Conservation (phyloP, 2,113 vertebrate genomes). For the Etheostoma spectabile region DNA sequence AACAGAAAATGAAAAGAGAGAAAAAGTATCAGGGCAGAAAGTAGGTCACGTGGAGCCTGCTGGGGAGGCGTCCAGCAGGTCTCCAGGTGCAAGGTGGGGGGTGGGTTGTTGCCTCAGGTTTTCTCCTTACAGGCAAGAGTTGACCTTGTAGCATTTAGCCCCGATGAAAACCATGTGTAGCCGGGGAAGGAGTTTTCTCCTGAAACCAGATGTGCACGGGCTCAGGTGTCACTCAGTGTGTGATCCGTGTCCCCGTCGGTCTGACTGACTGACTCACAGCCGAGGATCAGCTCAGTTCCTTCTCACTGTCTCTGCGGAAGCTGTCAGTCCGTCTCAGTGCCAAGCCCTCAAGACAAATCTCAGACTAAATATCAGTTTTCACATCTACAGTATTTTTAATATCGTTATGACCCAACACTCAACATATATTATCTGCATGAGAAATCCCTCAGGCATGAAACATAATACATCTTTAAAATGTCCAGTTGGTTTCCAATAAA, state of each 20-base stretch:
- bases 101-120: slow-evolving; percentile 21
- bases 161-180: slow-evolving; percentile 67
- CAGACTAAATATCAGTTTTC: not conserved
- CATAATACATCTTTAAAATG: not conserved
- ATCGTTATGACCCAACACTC: not conserved
- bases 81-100: slow-evolving; percentile 38
- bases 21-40: slow-evolving; percentile 37
- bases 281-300: not conserved
- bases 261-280: slow-evolving; percentile 33
- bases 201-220: slow-evolving; percentile 68
- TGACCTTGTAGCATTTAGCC: slow-evolving; percentile 56
- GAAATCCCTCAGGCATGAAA: not conserved
- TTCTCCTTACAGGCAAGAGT: slow-evolving; percentile 50
- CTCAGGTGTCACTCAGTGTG: slow-evolving; percentile 66
- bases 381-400: not conserved
- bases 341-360: not conserved
- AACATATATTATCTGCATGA: not conserved
- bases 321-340: slow-evolving; percentile 14
- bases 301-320: not conserved
- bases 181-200: slow-evolving; percentile 36
- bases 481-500: not conserved
- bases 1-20: not conserved
- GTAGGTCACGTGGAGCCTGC: slow-evolving; percentile 67
- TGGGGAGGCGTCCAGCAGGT: slow-evolving; percentile 44
- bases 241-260: slow-evolving; percentile 22